phyloP scores from a whole-genome alignment of 2,113 vertebrate genomes.

The Peromyscus californicus region DNA sequence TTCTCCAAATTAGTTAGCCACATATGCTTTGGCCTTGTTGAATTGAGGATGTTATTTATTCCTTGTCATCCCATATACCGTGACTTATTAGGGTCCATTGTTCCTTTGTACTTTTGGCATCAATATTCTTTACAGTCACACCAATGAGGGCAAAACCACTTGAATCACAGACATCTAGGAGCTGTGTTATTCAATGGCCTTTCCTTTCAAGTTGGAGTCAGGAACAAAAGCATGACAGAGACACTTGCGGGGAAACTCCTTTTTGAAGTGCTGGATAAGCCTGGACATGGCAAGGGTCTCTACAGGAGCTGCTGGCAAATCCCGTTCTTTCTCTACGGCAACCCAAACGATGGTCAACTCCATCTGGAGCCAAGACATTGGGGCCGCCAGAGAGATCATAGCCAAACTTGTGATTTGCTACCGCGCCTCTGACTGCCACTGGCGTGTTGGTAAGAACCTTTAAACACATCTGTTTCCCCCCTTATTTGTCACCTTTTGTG shows the following conservation, averaged over 20 bases:
- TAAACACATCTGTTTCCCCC: neutral
- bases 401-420: neutral
- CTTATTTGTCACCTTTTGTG: neutral
- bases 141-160: neutral
- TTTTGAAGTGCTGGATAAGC: neutral
- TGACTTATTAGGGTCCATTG: neutral
- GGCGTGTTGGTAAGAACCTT: neutral
- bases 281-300: neutral
- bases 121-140: neutral
- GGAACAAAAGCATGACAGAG: neutral
- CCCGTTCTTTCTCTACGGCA: neutral
- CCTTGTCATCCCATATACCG: neutral
- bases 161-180: neutral
- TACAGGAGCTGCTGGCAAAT: neutral
- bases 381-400: neutral
- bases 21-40: accelerated
- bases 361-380: neutral
- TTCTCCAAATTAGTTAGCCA: neutral
- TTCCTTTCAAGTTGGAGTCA: neutral
- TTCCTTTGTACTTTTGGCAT: neutral
- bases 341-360: neutral
- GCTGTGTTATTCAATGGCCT: neutral
- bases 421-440: too few species aligned
- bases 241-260: neutral
- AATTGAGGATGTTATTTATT: neutral